Conservation (phyloP, 37 sponge, comb jelly and placozoan species). For the Ianthella basta region DNA sequence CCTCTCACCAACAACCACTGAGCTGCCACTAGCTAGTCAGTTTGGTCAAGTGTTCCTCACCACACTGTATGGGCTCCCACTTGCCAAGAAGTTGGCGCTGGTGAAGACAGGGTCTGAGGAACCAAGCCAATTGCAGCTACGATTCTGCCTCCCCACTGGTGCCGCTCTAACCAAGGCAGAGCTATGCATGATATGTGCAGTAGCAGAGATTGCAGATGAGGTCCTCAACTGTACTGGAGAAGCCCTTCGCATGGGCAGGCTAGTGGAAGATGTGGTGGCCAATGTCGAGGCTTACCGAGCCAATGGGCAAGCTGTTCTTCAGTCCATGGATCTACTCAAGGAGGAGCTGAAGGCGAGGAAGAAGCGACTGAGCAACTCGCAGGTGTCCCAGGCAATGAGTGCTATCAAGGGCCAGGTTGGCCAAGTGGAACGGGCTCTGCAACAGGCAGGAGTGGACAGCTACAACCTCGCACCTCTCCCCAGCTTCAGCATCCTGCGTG, state of each 20-base stretch:
- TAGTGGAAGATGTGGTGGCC: slow-evolving; percentile 36
- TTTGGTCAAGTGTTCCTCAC: slow-evolving; percentile 77
- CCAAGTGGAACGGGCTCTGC: slow-evolving; percentile 23
- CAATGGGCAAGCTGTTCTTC: slow-evolving; percentile 42
- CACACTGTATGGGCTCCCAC: slow-evolving; percentile 53
- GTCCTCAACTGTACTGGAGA: slow-evolving; percentile 58
- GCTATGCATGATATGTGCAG: slow-evolving; percentile 55
- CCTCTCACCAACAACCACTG: slow-evolving; percentile 36
- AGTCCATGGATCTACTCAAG: slow-evolving; percentile 36
- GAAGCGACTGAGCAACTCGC: slow-evolving; percentile 18
- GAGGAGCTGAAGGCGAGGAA: slow-evolving; percentile 50
- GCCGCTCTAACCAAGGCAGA: slow-evolving; percentile 46
- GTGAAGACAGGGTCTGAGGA: slow-evolving; percentile 29
- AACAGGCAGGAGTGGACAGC: slow-evolving; percentile 42
- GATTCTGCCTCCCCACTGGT: slow-evolving; percentile 70
- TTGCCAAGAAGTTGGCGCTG: slow-evolving; percentile 41
- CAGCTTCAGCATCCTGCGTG: slow-evolving; percentile 31
- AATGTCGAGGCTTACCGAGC: slow-evolving; percentile 35
- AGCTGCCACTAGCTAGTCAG: slow-evolving; percentile 78
- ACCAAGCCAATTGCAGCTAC: background rate
- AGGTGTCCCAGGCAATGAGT: background rate
- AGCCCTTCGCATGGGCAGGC: slow-evolving; percentile 35
- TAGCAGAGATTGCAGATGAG: slow-evolving; percentile 64
- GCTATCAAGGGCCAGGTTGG: slow-evolving; percentile 16
- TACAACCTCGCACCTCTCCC: slow-evolving; percentile 15